These are phyloP conservation scores for Xanthostigma xanthostigma DNA, from an alignment of 2,888 invertebrate species.

Conservation along the genomic window DNA sequence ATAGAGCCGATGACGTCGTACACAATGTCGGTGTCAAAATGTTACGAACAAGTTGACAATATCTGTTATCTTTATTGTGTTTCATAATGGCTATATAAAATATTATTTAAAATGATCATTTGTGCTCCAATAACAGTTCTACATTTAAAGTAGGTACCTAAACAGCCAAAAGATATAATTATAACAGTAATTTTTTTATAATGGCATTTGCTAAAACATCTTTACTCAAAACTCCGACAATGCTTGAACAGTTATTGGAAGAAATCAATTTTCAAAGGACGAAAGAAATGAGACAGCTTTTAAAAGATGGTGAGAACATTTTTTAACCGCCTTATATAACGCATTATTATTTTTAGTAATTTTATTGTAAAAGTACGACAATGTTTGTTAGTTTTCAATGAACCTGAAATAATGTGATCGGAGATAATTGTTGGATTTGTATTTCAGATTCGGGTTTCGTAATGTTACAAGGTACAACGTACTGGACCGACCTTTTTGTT, in stretches of 20 bases:
- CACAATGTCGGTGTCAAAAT: too few species aligned
- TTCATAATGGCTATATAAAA: too few species aligned
- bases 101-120: too few species aligned
- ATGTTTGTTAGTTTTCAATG: background rate
- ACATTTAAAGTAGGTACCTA: background rate
- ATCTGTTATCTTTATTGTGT: too few species aligned
- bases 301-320: conserved; percentile 60
- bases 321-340: background rate
- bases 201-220: conserved; percentile 27
- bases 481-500: conserved; percentile 92
- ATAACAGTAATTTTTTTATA: background rate
- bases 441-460: conserved; percentile 78
- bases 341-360: background rate
- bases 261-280: conserved; percentile 87
- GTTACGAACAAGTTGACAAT: too few species aligned
- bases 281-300: conserved; percentile 76
- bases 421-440: background rate
- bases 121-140: too few species aligned
- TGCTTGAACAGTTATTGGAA: conserved; percentile 72
- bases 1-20: too few species aligned
- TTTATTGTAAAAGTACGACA: background rate
- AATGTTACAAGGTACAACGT: conserved; percentile 80
- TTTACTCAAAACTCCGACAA: conserved; percentile 41
- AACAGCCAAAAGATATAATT: background rate
- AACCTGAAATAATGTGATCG: background rate